Evolutionary conservation across 1,140 invertebrate genomes (phyloP).

Genomic region (Panulirus ornatus): DNA sequence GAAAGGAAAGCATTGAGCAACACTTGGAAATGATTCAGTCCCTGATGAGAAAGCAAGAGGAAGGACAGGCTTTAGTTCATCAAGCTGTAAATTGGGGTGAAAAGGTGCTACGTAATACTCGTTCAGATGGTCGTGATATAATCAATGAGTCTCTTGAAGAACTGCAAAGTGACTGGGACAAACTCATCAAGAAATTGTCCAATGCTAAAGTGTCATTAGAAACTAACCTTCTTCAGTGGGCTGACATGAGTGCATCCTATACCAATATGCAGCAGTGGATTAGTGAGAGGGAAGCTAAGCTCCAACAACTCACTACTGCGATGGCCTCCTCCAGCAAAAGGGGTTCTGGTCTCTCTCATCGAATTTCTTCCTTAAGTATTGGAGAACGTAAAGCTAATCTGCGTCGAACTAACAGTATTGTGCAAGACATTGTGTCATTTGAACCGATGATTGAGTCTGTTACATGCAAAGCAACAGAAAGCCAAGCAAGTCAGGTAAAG

Average conservation of each 20-base stretch:
- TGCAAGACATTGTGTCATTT: slow-evolving; percentile 93
- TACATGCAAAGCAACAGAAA: slow-evolving; percentile 92
- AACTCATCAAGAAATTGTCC: slow-evolving; percentile 93
- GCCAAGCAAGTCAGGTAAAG: slow-evolving; percentile 84
- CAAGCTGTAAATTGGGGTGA: slow-evolving; percentile 94
- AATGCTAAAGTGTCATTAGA: slow-evolving; percentile 95
- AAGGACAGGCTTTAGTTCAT: slow-evolving; percentile 93
- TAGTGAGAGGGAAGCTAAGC: slow-evolving; percentile 93
- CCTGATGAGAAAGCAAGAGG: slow-evolving; percentile 89
- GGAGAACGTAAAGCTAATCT: slow-evolving; percentile 92
- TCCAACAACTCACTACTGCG: slow-evolving; percentile 84
- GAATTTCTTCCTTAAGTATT: slow-evolving; percentile 87
- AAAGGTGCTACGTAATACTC: slow-evolving; percentile 91
- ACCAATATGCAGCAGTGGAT: slow-evolving; percentile 96
- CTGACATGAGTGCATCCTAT: slow-evolving; percentile 95
- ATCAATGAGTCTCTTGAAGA: slow-evolving; percentile 93
- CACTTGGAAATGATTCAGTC: slow-evolving; percentile 88
- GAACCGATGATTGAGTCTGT: slow-evolving; percentile 97
- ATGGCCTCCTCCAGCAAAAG: slow-evolving; percentile 64
- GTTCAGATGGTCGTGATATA: slow-evolving; percentile 92
- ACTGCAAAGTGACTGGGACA: slow-evolving; percentile 95
- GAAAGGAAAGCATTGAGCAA: slow-evolving; percentile 89
- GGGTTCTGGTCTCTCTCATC: slow-evolving; percentile 83
- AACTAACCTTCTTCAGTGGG: slow-evolving; percentile 94
- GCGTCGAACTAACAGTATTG: slow-evolving; percentile 94